Percentiles rank a stretch among this genome's conserved stretches.
Evolutionary conservation across 2,888 invertebrate species (phyloP).

Genomic region (Axea sp.): DNA sequence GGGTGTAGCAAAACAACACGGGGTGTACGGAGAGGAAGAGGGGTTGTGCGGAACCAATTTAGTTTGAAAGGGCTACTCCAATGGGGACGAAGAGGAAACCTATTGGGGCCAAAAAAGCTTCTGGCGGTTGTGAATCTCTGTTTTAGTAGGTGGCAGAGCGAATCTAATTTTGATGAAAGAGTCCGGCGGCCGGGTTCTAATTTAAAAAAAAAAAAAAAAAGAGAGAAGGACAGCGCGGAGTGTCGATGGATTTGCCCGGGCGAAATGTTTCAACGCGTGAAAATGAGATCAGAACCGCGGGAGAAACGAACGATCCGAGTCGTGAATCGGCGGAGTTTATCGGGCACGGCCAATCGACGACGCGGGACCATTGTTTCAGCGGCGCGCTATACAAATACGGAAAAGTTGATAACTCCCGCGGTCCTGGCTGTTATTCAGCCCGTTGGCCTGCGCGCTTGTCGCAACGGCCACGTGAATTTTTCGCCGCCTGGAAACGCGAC

Average conservation of each 20-base stretch:
- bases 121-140: no score
- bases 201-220: no score
- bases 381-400: slow-evolving; percentile 32
- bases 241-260: slow-evolving; percentile 6
- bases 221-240: slow-evolving; percentile 3
- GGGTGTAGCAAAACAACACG: no score
- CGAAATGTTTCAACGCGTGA: slow-evolving; percentile 12
- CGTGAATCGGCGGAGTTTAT: slow-evolving; percentile 28
- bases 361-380: slow-evolving; percentile 32
- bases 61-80: no score
- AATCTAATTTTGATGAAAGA: no score
- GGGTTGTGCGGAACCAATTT: no score
- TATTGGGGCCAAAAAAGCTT: no score
- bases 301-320: slow-evolving; percentile 1
- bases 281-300: no score
- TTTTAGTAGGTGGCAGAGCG: no score
- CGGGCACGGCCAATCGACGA: slow-evolving; percentile 17
- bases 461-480: slow-evolving; percentile 6
- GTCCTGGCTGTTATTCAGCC: slow-evolving; percentile 1
- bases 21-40: no score
- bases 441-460: slow-evolving; percentile 4
- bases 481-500: slow-evolving; percentile 2
- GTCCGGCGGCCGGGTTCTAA: no score
- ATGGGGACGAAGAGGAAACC: no score
- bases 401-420: slow-evolving; percentile 44